A percentile compares a stretch with the other conserved stretches of the same genome.
These are phyloP conservation scores for Ophion costatus DNA, from an alignment of 2,888 invertebrate genomes.

Conservation along the genomic window DNA sequence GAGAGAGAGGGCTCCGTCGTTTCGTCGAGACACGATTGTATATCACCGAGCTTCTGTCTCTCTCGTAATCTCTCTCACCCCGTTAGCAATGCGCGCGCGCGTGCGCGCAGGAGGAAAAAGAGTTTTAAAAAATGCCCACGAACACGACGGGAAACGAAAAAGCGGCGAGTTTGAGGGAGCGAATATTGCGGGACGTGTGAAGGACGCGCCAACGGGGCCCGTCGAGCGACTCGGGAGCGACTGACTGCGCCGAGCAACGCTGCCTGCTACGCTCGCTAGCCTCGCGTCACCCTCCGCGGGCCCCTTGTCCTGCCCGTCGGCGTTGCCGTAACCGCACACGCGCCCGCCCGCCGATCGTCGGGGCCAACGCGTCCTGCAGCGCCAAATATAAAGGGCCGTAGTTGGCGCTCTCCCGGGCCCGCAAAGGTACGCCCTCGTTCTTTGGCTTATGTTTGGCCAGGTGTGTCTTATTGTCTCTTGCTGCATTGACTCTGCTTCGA, in stretches of 20 bases:
- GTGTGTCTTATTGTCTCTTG: background rate
- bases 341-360: background rate
- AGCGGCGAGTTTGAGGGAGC: background rate
- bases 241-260: slow-evolving; percentile 73
- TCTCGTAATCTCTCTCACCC: background rate
- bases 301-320: slow-evolving; percentile 25
- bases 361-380: background rate
- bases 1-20: background rate
- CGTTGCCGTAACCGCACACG: slow-evolving; percentile 4
- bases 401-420: background rate
- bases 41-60: background rate
- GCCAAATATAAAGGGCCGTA: slow-evolving; percentile 12
- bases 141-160: background rate
- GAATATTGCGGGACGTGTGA: slow-evolving; percentile 66
- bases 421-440: background rate
- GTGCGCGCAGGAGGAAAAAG: too few species aligned
- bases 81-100: background rate
- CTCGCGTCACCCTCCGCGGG: slow-evolving; percentile 34
- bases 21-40: background rate
- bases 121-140: background rate
- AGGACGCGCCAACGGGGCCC: slow-evolving; percentile 80
- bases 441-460: slow-evolving; percentile 16
- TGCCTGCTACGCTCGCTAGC: slow-evolving; percentile 31
- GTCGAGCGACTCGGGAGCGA: slow-evolving; percentile 78
- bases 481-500: background rate